Evolutionary conservation across 2,113 vertebrate genomes (phyloP).

Genomic region (Indicator maculatus): DNA sequence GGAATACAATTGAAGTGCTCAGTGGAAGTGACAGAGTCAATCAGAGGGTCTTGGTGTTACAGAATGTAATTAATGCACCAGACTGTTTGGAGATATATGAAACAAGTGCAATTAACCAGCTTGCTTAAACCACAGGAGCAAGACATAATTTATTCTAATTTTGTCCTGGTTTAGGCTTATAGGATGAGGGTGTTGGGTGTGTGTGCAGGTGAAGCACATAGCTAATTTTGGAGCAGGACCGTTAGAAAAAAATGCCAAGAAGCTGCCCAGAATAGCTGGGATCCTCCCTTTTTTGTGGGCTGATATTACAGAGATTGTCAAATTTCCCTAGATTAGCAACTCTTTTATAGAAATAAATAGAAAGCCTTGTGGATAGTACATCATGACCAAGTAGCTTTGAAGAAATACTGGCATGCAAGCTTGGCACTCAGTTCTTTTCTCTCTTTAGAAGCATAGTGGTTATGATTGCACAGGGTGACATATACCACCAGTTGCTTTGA

Average conservation of each 20-base stretch:
- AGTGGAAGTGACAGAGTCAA: constrained; percentile 77
- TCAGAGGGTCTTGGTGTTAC: constrained; percentile 73
- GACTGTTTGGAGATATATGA: constrained; percentile 73
- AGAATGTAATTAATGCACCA: constrained; percentile 78
- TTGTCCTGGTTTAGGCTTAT: constrained; percentile 10
- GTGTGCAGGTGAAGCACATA: neutral
- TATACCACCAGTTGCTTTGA: constrained; percentile 44
- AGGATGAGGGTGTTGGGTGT: neutral
- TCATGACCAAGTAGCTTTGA: constrained; percentile 18
- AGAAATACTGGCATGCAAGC: constrained; percentile 9
- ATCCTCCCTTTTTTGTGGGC: neutral
- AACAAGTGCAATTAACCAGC: constrained; percentile 82
- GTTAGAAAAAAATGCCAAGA: neutral
- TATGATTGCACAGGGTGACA: neutral
- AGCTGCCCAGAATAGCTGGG: neutral
- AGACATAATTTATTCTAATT: constrained; percentile 59
- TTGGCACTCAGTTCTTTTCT: neutral
- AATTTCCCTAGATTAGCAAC: neutral
- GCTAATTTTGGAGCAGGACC: neutral
- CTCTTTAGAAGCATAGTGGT: neutral
- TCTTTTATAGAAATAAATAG: constrained; percentile 7
- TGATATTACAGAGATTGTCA: neutral
- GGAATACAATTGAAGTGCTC: constrained; percentile 74
- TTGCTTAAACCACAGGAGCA: constrained; percentile 61
- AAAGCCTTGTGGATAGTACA: neutral